A percentile compares a stretch with the other conserved stretches of the same genome.
Evolutionary conservation across 2,797 vertebrate species (phyloP).

Genomic region (Tokudaia muenninki): DNA sequence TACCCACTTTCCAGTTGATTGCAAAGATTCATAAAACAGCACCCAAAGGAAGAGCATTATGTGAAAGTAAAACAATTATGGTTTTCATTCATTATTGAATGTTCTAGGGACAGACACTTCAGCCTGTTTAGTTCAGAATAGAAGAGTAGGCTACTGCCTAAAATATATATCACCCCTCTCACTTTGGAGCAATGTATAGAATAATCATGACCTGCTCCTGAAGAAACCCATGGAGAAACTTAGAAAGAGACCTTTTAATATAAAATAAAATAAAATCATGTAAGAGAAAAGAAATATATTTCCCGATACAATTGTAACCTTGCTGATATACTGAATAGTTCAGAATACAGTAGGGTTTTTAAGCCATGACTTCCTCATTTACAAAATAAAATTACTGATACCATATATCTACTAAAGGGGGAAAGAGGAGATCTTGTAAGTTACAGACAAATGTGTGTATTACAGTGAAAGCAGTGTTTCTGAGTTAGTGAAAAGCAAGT

Average conservation of each 20-base stretch:
- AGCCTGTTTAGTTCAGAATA: neutral
- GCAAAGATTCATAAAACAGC: constrained; percentile 45
- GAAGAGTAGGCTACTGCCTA: neutral
- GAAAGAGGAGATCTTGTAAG: neutral
- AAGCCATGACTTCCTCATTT: neutral
- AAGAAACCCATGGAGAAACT: neutral
- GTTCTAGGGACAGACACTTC: neutral
- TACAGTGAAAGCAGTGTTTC: neutral
- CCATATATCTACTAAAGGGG: neutral
- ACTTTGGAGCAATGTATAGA: neutral
- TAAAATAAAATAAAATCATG: neutral
- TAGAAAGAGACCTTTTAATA: neutral
- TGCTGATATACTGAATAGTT: neutral
- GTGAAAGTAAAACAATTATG: constrained; percentile 47
- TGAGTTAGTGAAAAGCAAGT: neutral
- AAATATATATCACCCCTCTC: neutral
- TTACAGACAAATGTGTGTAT: neutral
- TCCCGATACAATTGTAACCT: neutral
- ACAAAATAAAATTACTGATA: constrained; percentile 45
- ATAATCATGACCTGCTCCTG: neutral
- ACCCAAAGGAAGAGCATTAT: constrained; percentile 36
- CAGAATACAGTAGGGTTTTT: neutral
- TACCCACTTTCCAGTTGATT: constrained; percentile 63
- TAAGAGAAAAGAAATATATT: neutral
- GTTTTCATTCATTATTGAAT: constrained; percentile 34